Evolutionary conservation across 2,113 vertebrate species (phyloP), one percentile per base, ranked within the genome.

Genomic region (human): DNA sequence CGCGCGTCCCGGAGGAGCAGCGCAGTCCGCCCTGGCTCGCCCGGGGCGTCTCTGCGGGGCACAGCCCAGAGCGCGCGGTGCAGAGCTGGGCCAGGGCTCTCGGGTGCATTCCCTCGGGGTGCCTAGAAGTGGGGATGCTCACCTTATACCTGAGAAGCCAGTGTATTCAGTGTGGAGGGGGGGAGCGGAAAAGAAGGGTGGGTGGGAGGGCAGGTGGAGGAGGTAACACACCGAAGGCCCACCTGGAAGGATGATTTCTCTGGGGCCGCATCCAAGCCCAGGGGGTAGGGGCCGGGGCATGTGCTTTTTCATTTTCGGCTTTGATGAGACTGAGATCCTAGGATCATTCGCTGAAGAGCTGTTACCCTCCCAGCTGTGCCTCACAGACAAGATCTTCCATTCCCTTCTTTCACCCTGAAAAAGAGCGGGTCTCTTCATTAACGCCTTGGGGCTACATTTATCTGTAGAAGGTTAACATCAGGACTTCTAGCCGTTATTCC

Each of bases 301-400:
- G 7, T 9, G 22, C 23, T 50, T 35, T 20, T 38, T 45, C 61
- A 17, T 0, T 72, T 87, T 30, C 0, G 0, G 61, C 48, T 3
- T 40, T 10, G 80, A 12, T 3, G 48, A 79, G 72, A n/a, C 76
- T 14, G 45, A 27, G 45, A 12, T 16, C 38, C 40, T 32, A 40
- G 43, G 43, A 22, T 82, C 61, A 4, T 57, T 55, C 78, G 43
- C 20, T 3, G 12, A 45, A 59, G 75, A 30, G 43, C 13, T 25
- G 48, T 48, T 79, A 50, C 16, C 80, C 80, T 52, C 57, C 38
- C 66, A 90, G 20, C n/a, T 85, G 78, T 52, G 92, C n/a, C 82
- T 72, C 13, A 8, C 32, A 48, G 45, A 50, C 38, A 18, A 52
- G 10, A 22, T 55, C 38, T 43, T 64, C 45, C 35, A 7, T 14